Conservation (phyloP, 2,888 invertebrate species). For the Muscina levida region DNA sequence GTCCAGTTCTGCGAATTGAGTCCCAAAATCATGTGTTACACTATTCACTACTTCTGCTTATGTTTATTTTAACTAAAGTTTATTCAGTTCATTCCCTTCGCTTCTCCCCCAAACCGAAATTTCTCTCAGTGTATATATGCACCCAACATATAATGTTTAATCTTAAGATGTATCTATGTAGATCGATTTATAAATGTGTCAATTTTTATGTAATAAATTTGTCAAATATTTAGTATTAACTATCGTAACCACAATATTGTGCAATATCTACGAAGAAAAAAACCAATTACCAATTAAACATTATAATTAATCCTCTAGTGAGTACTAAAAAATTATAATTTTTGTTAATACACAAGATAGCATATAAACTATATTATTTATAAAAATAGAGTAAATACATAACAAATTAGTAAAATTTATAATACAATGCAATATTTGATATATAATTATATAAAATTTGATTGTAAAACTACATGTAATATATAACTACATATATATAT, state of each 20-base stretch:
- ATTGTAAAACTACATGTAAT: too few relatives aligned
- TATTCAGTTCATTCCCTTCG: too few relatives aligned
- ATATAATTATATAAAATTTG: conserved; percentile 16
- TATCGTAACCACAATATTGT: conserved; percentile 42
- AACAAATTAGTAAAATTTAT: conserved; percentile 44
- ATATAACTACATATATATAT: too few relatives aligned
- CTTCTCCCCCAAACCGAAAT: too few relatives aligned
- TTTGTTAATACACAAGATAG: conserved; percentile 68
- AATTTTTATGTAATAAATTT: conserved; percentile 46
- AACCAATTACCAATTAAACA: background rate
- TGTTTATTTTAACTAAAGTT: too few relatives aligned
- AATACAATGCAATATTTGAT: conserved; percentile 69
- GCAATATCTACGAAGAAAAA: conserved; percentile 39
- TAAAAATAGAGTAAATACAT: conserved; percentile 37
- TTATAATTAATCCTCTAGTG: conserved; percentile 11
- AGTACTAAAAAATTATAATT: conserved; percentile 70
- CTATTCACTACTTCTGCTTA: too few relatives aligned
- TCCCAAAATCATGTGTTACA: too few relatives aligned
- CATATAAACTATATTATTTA: background rate
- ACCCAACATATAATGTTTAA: too few relatives aligned
- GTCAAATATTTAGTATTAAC: conserved; percentile 49
- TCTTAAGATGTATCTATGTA: too few relatives aligned
- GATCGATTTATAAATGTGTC: conserved; percentile 39
- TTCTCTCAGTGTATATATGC: too few relatives aligned
- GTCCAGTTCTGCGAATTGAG: too few relatives aligned